These are phyloP conservation scores for Rhodinocichla rosea DNA, from an alignment of 2,113 vertebrate genomes.

Conservation along the genomic window DNA sequence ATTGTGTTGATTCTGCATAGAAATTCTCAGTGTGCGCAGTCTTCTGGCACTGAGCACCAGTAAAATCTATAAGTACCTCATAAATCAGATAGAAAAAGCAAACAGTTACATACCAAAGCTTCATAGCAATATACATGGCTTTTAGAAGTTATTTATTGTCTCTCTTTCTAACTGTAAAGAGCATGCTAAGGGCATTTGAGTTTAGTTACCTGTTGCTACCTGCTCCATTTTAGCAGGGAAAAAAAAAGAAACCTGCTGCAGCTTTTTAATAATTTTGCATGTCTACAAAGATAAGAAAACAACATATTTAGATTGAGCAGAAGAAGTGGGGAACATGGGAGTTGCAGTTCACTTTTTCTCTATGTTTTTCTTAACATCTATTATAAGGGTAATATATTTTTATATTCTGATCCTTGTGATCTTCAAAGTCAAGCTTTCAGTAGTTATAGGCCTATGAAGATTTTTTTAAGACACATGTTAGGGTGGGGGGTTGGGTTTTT, in stretches of 20 bases:
- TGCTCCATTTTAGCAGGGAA: background rate
- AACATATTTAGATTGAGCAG: background rate
- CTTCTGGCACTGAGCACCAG: background rate
- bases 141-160: background rate
- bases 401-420: background rate
- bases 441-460: background rate
- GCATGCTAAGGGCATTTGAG: background rate
- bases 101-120: background rate
- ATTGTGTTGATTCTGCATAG: background rate
- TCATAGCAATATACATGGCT: background rate
- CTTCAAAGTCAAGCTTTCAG: background rate
- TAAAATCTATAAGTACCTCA: background rate
- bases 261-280: background rate
- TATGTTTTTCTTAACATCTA: background rate
- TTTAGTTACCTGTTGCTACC: background rate
- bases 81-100: background rate
- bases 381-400: background rate
- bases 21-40: background rate
- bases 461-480: background rate
- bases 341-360: background rate
- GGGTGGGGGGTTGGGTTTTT: background rate
- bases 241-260: background rate
- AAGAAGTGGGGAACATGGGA: background rate
- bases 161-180: background rate
- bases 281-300: background rate